Percentiles rank a stretch among this genome's conserved stretches.
These are phyloP conservation scores for Verasper variegatus DNA, from an alignment of 2,113 vertebrate species.

Conservation along the genomic window DNA sequence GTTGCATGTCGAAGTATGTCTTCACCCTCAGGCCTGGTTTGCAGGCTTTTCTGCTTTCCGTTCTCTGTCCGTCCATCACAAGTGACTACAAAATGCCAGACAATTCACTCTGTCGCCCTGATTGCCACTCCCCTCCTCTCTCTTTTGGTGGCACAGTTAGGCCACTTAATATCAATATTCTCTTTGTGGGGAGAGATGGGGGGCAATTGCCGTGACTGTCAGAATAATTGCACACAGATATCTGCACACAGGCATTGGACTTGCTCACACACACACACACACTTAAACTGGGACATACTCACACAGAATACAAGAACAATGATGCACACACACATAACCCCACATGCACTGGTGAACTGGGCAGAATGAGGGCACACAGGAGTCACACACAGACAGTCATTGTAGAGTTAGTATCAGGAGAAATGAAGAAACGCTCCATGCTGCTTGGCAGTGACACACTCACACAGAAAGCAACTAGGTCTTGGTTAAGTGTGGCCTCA, in stretches of 20 bases:
- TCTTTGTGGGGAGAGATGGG: slow-evolving; percentile 61
- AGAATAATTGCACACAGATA: slow-evolving; percentile 69
- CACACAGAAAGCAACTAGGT: slow-evolving; percentile 50
- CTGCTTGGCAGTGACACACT: slow-evolving; percentile 39
- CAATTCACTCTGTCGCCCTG: slow-evolving; percentile 39
- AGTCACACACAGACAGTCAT: slow-evolving; percentile 17
- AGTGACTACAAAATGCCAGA: slow-evolving; percentile 58
- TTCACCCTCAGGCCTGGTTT: slow-evolving; percentile 38
- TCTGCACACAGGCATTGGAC: slow-evolving; percentile 33
- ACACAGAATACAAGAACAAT: slow-evolving; percentile 33
- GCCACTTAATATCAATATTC: slow-evolving; percentile 76
- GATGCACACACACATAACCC: slow-evolving; percentile 9
- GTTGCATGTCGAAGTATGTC: neutral
- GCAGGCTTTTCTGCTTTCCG: slow-evolving; percentile 26
- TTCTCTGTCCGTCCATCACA: slow-evolving; percentile 43
- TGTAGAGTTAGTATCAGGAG: slow-evolving; percentile 39
- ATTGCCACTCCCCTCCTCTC: slow-evolving; percentile 38
- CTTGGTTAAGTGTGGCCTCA: slow-evolving; percentile 64
- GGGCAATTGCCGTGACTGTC: slow-evolving; percentile 63
- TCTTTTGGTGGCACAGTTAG: slow-evolving; percentile 53
- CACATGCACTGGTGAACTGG: slow-evolving; percentile 26
- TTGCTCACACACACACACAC: slow-evolving; percentile 16
- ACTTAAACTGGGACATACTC: slow-evolving; percentile 40
- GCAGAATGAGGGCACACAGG: slow-evolving; percentile 56
- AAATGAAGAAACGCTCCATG: slow-evolving; percentile 21